Conservation (phyloP, 2,113 vertebrate species). For the Neogale vison region DNA sequence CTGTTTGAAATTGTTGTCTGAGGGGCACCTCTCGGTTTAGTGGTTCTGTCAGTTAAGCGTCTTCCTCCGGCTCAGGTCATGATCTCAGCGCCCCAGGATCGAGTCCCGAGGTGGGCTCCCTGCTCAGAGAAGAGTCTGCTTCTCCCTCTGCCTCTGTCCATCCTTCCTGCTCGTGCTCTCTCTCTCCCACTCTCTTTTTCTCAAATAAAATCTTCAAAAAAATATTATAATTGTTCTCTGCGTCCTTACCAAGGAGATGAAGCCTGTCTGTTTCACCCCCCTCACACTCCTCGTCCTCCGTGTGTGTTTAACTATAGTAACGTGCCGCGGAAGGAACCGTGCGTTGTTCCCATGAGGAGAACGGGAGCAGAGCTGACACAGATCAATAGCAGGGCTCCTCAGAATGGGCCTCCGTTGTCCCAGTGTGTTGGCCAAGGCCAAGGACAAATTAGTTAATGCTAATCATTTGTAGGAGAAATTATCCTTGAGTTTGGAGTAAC, state of each 20-base stretch:
- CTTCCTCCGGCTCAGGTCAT: neutral
- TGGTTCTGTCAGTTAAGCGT: neutral
- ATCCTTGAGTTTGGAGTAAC: neutral
- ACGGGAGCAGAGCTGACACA: neutral
- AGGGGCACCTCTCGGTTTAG: neutral
- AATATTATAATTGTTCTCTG: neutral
- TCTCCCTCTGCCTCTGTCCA: neutral
- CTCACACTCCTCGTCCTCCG: neutral
- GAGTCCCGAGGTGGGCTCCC: neutral
- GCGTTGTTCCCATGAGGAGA: neutral
- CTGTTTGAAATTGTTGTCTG: neutral
- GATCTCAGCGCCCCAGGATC: neutral
- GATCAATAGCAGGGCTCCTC: neutral
- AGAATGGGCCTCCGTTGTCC: neutral
- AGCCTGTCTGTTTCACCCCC: neutral
- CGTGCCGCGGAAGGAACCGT: neutral
- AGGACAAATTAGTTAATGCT: neutral
- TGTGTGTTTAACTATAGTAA: neutral
- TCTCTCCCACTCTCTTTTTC: neutral
- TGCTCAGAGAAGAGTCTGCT: neutral
- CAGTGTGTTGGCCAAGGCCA: neutral
- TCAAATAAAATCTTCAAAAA: neutral
- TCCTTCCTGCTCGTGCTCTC: neutral
- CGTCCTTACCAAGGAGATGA: neutral
- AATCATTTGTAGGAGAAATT: neutral